Percentiles rank a stretch among this genome's conserved stretches.
phyloP scores from a whole-genome alignment of 2,888 invertebrate species.

The Perdita meconis region DNA sequence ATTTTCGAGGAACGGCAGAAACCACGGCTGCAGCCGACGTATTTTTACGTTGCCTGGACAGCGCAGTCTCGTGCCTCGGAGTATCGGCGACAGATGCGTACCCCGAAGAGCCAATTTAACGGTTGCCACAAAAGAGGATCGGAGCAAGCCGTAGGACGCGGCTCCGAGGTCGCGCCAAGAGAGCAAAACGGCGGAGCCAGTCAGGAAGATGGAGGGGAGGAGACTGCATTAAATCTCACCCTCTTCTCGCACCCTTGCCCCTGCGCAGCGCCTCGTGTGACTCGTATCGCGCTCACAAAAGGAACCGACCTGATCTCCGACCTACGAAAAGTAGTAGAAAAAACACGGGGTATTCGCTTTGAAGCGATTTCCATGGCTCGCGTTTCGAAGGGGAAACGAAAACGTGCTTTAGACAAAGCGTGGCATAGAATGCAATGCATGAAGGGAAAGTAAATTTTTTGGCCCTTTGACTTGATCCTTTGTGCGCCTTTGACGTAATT shows the following conservation, averaged over 20 bases:
- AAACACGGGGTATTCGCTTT: slow-evolving; percentile 31
- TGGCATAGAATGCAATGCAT: background rate
- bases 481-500: background rate
- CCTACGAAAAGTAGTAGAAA: slow-evolving; percentile 41
- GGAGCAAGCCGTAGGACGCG: slow-evolving; percentile 44
- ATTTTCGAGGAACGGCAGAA: slow-evolving; percentile 23
- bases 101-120: slow-evolving; percentile 74
- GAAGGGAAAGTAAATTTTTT: background rate
- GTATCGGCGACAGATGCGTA: slow-evolving; percentile 74
- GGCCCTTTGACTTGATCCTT: slow-evolving; percentile 11
- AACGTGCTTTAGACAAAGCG: slow-evolving; percentile 18
- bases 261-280: slow-evolving; percentile 53
- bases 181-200: slow-evolving; percentile 55
- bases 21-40: slow-evolving; percentile 38
- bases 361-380: slow-evolving; percentile 15
- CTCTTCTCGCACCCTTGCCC: slow-evolving; percentile 66
- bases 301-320: slow-evolving; percentile 69
- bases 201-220: slow-evolving; percentile 5
- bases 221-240: slow-evolving; percentile 71
- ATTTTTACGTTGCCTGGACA: slow-evolving; percentile 47
- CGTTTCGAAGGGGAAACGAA: slow-evolving; percentile 24
- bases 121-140: slow-evolving; percentile 75
- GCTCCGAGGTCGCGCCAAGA: slow-evolving; percentile 55
- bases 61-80: slow-evolving; percentile 24
- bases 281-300: slow-evolving; percentile 68